Conservation (phyloP, 35 echinoderm and acorn worm species). For the Heliocidaris tuberculata region DNA sequence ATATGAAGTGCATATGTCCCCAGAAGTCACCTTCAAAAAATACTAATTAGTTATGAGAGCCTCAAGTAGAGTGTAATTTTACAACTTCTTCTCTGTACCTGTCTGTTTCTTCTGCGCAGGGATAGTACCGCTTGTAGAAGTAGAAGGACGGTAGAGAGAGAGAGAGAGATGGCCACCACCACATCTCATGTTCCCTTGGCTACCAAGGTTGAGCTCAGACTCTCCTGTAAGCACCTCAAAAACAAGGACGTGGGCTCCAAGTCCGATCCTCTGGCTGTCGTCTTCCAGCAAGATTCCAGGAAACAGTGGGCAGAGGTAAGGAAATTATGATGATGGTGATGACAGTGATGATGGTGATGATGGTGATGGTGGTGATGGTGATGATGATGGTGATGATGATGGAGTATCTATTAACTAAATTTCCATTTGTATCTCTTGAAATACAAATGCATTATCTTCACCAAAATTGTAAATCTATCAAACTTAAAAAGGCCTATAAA, state of each 20-base stretch:
- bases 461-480: no score
- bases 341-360: background rate
- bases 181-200: constrained; percentile 6
- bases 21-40: no score
- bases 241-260: constrained; percentile 81
- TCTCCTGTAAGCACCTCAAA: constrained; percentile 78
- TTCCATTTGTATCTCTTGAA: no score
- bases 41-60: no score
- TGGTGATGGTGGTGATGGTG: background rate
- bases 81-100: background rate
- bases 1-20: no score
- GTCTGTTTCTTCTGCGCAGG: background rate
- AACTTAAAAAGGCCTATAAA: no score
- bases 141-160: background rate
- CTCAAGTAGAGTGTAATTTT: background rate
- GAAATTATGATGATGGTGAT: background rate
- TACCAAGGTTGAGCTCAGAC: constrained; percentile 77
- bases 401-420: no score
- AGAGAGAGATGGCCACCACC: constrained; percentile 54
- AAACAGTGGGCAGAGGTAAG: constrained; percentile 87
- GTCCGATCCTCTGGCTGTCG: constrained; percentile 82
- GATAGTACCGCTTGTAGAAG: background rate
- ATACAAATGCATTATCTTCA: no score
- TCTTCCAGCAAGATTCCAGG: constrained; percentile 61
- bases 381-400: background rate